phyloP scores from a whole-genome alignment of 2,797 vertebrate genomes.

The Xenentodon cancila region DNA sequence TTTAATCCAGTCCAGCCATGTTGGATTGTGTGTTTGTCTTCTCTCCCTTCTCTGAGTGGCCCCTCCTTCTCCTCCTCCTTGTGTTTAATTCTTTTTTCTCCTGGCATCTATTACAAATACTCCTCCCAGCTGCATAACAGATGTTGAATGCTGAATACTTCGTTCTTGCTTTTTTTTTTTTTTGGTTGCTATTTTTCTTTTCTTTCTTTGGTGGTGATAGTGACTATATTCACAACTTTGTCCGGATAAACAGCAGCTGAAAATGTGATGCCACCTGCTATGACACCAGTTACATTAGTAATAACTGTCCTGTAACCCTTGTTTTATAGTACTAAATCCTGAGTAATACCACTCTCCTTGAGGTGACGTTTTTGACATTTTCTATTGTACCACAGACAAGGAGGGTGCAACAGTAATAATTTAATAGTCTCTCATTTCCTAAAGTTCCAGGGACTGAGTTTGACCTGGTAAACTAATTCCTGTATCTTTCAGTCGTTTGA shows the following conservation, averaged over 20 bases:
- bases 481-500: slow-evolving; percentile 56
- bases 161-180: slow-evolving; percentile 19
- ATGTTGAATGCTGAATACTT: slow-evolving; percentile 59
- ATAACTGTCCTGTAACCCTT: background rate
- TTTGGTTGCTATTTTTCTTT: slow-evolving; percentile 13
- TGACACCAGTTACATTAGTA: background rate
- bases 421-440: no score
- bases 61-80: slow-evolving; percentile 47
- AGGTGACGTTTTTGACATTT: no score
- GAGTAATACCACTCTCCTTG: slow-evolving; percentile 17
- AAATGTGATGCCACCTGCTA: no score
- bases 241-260: no score
- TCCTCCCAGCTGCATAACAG: slow-evolving; percentile 76
- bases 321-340: background rate
- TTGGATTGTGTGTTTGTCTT: slow-evolving; percentile 61
- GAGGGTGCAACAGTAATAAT: no score
- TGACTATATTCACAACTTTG: no score
- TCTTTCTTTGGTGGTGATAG: background rate
- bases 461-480: slow-evolving; percentile 46
- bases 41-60: slow-evolving; percentile 39
- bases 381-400: no score
- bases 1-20: slow-evolving; percentile 70
- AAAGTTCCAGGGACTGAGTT: slow-evolving; percentile 30
- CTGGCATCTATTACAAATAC: slow-evolving; percentile 54
- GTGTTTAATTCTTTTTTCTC: slow-evolving; percentile 69